Evolutionary conservation across 2,113 vertebrate species (phyloP).

Genomic region (Prietella phreatophila): DNA sequence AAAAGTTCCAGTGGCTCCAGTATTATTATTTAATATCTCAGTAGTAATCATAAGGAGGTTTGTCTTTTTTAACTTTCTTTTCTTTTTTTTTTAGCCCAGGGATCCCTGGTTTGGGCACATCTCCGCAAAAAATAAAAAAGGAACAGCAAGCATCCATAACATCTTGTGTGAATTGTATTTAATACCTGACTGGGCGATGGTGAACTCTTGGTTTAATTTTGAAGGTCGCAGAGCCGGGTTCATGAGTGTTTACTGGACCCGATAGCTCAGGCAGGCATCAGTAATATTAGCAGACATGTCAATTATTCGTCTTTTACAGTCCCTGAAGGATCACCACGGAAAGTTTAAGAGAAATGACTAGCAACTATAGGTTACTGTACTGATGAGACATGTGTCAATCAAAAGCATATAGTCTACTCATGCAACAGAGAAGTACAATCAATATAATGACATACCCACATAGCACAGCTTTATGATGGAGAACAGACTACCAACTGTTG

Average conservation of each 20-base stretch:
- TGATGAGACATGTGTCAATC: conserved; percentile 28
- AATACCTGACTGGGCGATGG: background rate
- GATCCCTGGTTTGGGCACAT: background rate
- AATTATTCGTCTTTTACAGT: conserved; percentile 47
- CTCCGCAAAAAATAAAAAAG: background rate
- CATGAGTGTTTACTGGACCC: conserved; percentile 13
- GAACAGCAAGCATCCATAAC: background rate
- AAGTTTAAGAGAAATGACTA: conserved; percentile 31
- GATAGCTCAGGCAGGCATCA: conserved; percentile 41
- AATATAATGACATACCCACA: background rate
- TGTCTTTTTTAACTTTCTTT: background rate
- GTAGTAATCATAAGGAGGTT: background rate
- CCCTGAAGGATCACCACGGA: conserved; percentile 30
- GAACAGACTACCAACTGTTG: background rate
- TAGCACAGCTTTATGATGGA: background rate
- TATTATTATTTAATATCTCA: background rate
- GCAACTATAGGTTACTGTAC: conserved; percentile 13
- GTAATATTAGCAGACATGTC: conserved; percentile 42
- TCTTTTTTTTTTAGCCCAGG: background rate
- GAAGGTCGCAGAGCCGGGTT: conserved; percentile 33
- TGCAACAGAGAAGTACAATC: background rate
- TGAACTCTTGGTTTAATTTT: conserved; percentile 14
- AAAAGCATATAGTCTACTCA: background rate
- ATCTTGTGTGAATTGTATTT: background rate
- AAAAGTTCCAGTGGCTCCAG: background rate